Percentiles rank a stretch among this genome's conserved stretches.
These are phyloP conservation scores for Callipepla squamata DNA, from an alignment of 2,113 vertebrate species.

Conservation along the genomic window DNA sequence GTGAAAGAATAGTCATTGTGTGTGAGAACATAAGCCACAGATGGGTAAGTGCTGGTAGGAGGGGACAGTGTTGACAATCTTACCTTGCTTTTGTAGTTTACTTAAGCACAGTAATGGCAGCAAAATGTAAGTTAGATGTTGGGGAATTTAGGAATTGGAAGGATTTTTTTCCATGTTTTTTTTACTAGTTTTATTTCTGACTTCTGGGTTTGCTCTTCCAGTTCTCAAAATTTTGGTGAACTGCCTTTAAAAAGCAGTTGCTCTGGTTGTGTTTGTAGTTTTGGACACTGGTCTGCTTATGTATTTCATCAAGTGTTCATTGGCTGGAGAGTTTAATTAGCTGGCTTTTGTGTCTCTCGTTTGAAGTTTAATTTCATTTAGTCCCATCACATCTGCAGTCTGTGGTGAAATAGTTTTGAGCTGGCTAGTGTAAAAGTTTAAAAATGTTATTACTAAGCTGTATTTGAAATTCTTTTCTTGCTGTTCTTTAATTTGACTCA, in stretches of 20 bases:
- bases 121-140: neutral
- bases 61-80: neutral
- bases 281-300: neutral
- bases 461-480: neutral
- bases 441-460: neutral
- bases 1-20: neutral
- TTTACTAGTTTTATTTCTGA: neutral
- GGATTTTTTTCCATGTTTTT: neutral
- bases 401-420: neutral
- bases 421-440: neutral
- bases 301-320: neutral
- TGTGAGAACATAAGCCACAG: neutral
- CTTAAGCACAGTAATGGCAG: neutral
- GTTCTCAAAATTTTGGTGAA: neutral
- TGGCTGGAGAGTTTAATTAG: neutral
- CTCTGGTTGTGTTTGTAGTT: neutral
- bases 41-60: conserved; percentile 11
- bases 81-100: conserved; percentile 28
- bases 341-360: neutral
- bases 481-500: neutral
- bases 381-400: neutral
- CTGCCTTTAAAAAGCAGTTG: neutral
- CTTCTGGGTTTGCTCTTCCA: neutral
- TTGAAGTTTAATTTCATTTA: neutral
- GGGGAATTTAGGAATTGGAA: neutral